Conservation (phyloP, 2,113 vertebrate species). For the Dromaius novaehollandiae region DNA sequence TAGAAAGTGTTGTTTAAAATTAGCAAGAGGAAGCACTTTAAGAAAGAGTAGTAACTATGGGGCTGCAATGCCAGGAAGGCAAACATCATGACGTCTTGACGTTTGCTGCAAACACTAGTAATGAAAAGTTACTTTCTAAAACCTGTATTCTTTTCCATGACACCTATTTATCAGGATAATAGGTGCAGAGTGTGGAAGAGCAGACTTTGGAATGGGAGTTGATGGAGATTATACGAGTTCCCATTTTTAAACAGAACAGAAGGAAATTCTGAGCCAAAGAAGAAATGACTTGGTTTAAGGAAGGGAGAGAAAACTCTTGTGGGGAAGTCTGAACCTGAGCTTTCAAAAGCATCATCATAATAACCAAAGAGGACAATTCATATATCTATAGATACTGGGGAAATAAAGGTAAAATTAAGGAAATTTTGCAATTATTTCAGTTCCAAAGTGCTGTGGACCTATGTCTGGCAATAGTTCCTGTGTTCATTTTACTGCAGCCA, state of each 20-base stretch:
- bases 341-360: background rate
- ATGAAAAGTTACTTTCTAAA: background rate
- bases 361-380: background rate
- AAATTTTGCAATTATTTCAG: background rate
- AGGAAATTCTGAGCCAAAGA: background rate
- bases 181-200: background rate
- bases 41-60: background rate
- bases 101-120: background rate
- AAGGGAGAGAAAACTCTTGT: background rate
- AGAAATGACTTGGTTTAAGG: background rate
- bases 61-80: background rate
- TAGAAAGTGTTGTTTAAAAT: slow-evolving; percentile 18
- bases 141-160: background rate
- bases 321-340: background rate
- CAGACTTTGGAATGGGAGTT: background rate
- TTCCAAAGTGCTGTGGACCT: background rate
- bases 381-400: background rate
- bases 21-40: background rate
- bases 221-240: background rate
- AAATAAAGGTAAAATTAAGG: background rate
- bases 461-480: background rate
- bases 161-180: background rate
- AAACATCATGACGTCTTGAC: background rate
- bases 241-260: background rate
- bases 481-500: background rate